Conservation (phyloP, 2,797 vertebrate genomes). For the Cossypha polioptera region DNA sequence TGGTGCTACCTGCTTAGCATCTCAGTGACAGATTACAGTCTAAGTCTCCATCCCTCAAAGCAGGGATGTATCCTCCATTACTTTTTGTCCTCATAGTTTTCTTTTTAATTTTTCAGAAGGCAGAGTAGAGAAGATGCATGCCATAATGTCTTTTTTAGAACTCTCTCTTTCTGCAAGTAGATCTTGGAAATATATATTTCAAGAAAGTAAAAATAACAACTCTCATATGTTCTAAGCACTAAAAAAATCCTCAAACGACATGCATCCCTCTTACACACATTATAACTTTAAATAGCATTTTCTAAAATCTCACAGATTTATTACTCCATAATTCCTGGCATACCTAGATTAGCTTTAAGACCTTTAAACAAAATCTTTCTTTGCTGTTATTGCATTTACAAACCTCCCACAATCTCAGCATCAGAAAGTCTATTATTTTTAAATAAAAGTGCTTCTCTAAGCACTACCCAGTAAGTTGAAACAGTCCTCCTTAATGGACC, state of each 20-base stretch:
- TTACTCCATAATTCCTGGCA: background rate
- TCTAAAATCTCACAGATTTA: background rate
- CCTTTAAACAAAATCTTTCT: constrained; percentile 4
- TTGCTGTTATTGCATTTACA: background rate
- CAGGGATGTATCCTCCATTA: background rate
- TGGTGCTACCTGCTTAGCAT: background rate
- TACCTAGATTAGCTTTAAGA: background rate
- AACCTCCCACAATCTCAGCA: background rate
- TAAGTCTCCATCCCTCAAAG: background rate
- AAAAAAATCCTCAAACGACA: background rate
- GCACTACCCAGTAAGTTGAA: background rate
- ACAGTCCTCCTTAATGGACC: constrained; percentile 21
- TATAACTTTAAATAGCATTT: background rate
- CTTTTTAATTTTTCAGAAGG: background rate
- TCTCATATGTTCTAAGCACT: background rate
- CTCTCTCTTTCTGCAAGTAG: background rate
- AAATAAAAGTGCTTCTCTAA: too few species aligned
- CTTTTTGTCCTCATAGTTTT: background rate
- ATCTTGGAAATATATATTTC: background rate
- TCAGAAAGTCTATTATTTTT: background rate
- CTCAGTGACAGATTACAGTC: background rate
- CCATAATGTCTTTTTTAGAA: background rate
- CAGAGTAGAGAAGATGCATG: background rate
- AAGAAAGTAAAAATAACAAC: background rate
- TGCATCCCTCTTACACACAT: background rate